Percentiles rank a stretch among this genome's conserved stretches.
Conservation (phyloP, 2,797 vertebrate species). For the Coracias cyanogaster region DNA sequence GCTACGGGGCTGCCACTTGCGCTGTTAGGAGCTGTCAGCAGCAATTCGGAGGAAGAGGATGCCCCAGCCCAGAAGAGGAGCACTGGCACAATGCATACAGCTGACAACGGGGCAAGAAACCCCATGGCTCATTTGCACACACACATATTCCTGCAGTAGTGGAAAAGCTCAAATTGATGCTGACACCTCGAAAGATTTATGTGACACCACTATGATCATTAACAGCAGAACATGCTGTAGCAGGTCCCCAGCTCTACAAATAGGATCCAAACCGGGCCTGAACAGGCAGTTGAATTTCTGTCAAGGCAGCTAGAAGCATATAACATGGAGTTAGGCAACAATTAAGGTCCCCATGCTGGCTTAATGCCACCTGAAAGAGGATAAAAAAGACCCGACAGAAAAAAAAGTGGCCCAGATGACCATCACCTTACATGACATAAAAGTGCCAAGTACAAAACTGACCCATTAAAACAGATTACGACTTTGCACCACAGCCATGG, state of each 20-base stretch:
- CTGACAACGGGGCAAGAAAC: neutral
- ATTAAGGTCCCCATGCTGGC: neutral
- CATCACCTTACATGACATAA: neutral
- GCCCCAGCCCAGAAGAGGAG: neutral
- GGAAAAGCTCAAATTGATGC: neutral
- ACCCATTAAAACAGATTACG: neutral
- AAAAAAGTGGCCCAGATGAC: neutral
- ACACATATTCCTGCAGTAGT: rapidly evolving
- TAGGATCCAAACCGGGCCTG: neutral
- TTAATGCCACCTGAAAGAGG: neutral
- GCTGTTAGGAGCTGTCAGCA: neutral
- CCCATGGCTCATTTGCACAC: rapidly evolving
- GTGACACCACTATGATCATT: neutral
- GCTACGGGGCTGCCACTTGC: rapidly evolving
- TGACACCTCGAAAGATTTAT: neutral
- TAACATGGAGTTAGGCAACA: rapidly evolving
- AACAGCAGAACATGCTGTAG: neutral
- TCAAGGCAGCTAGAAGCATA: neutral
- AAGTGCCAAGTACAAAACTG: neutral
- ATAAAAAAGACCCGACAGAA: neutral
- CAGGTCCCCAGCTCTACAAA: neutral
- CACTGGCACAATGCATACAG: rapidly evolving
- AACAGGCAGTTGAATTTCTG: neutral
- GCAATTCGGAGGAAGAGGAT: neutral
- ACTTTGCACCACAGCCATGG: neutral